phyloP scores from a whole-genome alignment of 2,797 vertebrate species.

The Sebastes itinus region DNA sequence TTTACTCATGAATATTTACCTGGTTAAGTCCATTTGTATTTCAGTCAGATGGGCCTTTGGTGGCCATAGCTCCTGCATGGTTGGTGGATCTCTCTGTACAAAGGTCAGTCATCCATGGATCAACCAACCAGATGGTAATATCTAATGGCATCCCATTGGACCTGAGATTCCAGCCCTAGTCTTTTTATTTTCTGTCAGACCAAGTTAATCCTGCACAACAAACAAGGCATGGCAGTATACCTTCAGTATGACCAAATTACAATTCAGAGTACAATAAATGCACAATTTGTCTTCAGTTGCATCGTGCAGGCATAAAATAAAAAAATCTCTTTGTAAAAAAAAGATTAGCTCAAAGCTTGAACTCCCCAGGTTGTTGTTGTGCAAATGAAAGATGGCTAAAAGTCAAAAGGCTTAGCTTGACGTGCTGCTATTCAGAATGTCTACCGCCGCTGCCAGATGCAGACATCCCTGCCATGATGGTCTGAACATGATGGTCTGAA shows the following conservation, averaged over 20 bases:
- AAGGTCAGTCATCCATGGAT: conserved; percentile 36
- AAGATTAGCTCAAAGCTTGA: background rate
- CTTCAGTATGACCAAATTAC: conserved; percentile 15
- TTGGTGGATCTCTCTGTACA: background rate
- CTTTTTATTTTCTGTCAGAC: conserved; percentile 55
- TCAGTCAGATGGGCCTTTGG: background rate
- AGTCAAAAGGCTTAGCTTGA: background rate
- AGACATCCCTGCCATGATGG: conserved; percentile 2
- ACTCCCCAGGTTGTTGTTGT: conserved; percentile 6
- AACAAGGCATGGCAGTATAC: conserved; percentile 11
- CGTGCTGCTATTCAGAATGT: background rate
- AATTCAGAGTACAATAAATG: conserved; percentile 1
- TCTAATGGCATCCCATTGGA: conserved; percentile 60
- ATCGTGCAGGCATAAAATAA: background rate
- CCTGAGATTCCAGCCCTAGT: conserved; percentile 42
- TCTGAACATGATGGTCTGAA: too few relatives aligned
- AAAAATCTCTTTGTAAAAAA: background rate
- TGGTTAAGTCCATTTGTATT: background rate
- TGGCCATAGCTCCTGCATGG: conserved; percentile 1
- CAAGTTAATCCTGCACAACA: conserved; percentile 53
- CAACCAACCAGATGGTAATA: conserved; percentile 63
- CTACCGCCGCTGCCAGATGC: background rate
- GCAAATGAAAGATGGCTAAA: conserved; percentile 21
- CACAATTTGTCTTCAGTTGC: background rate
- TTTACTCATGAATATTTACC: conserved; percentile 31